phyloP scores from a whole-genome alignment of 1,140 invertebrate species.

The Coenobita brevimanus region DNA sequence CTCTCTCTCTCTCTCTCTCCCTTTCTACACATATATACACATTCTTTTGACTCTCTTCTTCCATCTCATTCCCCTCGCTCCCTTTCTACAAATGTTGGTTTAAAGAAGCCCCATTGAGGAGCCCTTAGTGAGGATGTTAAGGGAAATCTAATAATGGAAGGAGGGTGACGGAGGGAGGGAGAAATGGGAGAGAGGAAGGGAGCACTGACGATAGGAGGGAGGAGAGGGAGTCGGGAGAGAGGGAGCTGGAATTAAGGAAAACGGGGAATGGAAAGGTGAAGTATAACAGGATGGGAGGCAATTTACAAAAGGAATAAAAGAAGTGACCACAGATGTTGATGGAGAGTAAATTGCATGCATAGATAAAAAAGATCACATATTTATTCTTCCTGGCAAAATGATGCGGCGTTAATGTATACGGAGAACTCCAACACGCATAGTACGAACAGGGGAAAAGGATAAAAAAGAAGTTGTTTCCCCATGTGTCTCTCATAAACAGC shows the following conservation, averaged over 20 bases:
- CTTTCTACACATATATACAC: too few relatives aligned
- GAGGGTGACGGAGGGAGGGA: conserved; percentile 35
- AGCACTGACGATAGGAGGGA: neutral
- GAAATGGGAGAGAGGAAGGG: conserved; percentile 25
- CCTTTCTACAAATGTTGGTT: conserved; percentile 62
- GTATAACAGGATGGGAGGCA: too few relatives aligned
- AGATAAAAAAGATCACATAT: too few relatives aligned
- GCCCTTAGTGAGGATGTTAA: conserved; percentile 61
- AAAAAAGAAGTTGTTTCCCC: too few relatives aligned
- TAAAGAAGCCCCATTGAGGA: conserved; percentile 64
- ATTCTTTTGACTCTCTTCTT: neutral
- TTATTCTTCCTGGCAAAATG: too few relatives aligned
- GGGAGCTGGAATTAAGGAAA: conserved; percentile 24
- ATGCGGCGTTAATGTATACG: too few relatives aligned
- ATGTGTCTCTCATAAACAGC: too few relatives aligned
- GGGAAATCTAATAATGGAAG: conserved; percentile 62
- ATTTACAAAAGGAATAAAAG: too few relatives aligned
- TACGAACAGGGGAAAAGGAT: too few relatives aligned
- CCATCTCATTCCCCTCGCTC: neutral
- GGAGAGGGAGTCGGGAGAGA: conserved; percentile 19
- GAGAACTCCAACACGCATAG: too few relatives aligned
- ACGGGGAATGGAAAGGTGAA: conserved; percentile 13
- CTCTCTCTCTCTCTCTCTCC: neutral
- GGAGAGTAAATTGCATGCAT: too few relatives aligned
- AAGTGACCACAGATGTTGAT: too few relatives aligned